phyloP scores from a whole-genome alignment of 2,797 vertebrate species.

The Morus bassanus region DNA sequence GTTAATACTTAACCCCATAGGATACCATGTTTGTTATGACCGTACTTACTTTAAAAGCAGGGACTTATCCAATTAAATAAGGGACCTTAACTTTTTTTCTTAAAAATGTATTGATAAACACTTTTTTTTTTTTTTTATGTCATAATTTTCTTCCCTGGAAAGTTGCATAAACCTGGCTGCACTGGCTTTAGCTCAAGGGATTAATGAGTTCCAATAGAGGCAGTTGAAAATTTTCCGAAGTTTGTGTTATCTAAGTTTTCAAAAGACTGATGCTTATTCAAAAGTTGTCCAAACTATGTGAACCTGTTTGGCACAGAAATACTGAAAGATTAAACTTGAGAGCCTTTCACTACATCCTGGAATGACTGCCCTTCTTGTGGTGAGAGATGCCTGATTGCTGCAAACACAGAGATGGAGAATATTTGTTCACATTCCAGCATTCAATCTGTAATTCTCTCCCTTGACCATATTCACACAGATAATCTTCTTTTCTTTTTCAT shows the following conservation, averaged over 20 bases:
- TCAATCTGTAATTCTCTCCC: neutral
- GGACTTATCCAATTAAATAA: neutral
- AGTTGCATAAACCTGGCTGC: neutral
- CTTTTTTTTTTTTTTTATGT: neutral
- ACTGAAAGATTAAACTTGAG: slow-evolving; percentile 7
- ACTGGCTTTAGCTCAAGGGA: neutral
- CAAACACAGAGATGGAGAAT: neutral
- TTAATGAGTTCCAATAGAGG: slow-evolving; percentile 17
- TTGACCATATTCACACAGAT: neutral
- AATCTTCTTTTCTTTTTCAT: neutral
- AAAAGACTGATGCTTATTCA: slow-evolving; percentile 6
- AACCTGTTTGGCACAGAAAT: slow-evolving; percentile 25
- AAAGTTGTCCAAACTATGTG: neutral
- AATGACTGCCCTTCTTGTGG: neutral
- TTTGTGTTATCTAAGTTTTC: slow-evolving; percentile 27
- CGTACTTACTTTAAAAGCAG: neutral
- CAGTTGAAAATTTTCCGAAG: neutral
- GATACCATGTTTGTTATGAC: neutral
- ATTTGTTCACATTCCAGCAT: neutral
- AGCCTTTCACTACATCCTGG: neutral
- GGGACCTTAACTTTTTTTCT: neutral
- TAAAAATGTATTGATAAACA: neutral
- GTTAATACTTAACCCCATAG: neutral
- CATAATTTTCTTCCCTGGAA: neutral
- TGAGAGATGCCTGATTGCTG: neutral